Base-by-base conservation (phyloP, 2,888 invertebrate genomes). In the Smittia aterrima region DNA sequence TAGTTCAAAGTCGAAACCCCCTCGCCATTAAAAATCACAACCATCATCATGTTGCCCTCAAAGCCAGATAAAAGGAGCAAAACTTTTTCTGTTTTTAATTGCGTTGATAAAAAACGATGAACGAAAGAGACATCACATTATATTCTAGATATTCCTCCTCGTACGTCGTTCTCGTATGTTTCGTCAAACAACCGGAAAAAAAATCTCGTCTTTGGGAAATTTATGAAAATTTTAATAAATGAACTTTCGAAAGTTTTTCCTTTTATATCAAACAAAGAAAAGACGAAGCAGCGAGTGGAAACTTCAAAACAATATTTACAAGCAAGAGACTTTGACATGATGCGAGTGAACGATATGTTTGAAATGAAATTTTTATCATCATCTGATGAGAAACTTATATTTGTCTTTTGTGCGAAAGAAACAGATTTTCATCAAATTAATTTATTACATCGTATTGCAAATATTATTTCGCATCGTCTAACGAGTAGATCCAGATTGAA, bases 381-480 rank as follows among this genome's bases (percentile, higher is more conserved):
- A 27, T 1, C 1, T 25, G 25, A 64, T 58, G 54, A 18, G 41
- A 54, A 70, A 53, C 54, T 70, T 54, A 24, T 72, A 72, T 72
- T 72, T 72, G 38, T 62, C 72, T 72, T 72, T 72, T 25, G 16
- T 68, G 24, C 25, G 7, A 64, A 24, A 72, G n/a, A 62, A 54
- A 70, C 41, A 41, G 40, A 41, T 67, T 67, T 67, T 70, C 70
- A 70, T 70, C 70, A 70, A 72, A 32, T 62, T 72, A 72, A 72
- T 72, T 72, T 72, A 40, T 72, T 32, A 72, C 40, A 16, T 40
- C 25, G 38, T 24, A 72, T 62, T 22, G 72, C 72, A 72, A 72
- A 72, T 62, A 72, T 62, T 72, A 38, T 72, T n/a, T 24, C 22
- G 22, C 13, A n/a, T 32, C 32, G 4, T 53, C 27, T n/a, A n/a